Evolutionary conservation across 2,888 invertebrate species (phyloP).

Genomic region (Lochmaea crataegi): DNA sequence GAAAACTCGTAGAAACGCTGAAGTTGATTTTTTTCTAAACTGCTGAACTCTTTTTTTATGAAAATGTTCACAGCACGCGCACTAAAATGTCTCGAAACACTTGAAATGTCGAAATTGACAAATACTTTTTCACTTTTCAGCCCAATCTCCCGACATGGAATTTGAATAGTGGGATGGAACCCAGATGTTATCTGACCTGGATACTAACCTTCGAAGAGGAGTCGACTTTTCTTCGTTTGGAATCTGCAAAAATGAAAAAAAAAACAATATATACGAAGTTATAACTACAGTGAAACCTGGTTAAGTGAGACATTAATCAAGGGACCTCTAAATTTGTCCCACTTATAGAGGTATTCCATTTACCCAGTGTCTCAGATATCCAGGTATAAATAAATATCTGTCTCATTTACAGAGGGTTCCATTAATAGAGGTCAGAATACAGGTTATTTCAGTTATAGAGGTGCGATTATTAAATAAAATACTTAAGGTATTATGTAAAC

Average conservation of each 20-base stretch:
- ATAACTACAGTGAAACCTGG: too few species aligned
- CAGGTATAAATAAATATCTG: too few species aligned
- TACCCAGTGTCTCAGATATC: too few species aligned
- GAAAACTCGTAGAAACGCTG: background rate
- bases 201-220: constrained; percentile 87
- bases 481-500: too few species aligned
- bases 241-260: constrained; percentile 68
- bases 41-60: constrained; percentile 1
- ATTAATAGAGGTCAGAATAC: too few species aligned
- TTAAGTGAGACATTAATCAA: too few species aligned
- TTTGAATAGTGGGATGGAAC: constrained; percentile 49
- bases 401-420: too few species aligned
- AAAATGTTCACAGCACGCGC: constrained; percentile 10
- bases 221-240: constrained; percentile 88
- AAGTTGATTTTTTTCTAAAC: background rate
- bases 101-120: constrained; percentile 10
- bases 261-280: too few species aligned
- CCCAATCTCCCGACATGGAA: constrained; percentile 69
- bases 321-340: too few species aligned
- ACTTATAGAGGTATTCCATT: too few species aligned
- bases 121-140: constrained; percentile 59
- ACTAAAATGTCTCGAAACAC: constrained; percentile 14
- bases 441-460: too few species aligned
- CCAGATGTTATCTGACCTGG: constrained; percentile 68
- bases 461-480: too few species aligned